Conservation (phyloP, 2,888 invertebrate genomes). For the Troides aeacus region DNA sequence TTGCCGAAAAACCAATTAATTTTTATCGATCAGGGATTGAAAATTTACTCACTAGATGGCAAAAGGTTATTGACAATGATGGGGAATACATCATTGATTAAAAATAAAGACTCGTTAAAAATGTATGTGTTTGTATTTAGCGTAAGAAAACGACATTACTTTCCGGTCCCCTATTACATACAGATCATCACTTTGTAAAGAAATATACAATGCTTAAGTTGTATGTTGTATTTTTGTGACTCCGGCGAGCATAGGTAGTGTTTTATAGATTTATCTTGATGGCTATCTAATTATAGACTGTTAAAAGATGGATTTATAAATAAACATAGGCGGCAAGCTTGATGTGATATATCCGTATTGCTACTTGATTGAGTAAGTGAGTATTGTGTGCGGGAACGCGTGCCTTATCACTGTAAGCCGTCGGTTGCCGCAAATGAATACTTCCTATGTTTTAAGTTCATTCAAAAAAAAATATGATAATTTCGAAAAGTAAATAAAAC, state of each 20-base stretch:
- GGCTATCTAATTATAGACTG: not conserved
- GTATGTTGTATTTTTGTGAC: not conserved
- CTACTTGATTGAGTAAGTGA: constrained; percentile 23
- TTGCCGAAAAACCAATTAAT: too few species aligned
- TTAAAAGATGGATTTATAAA: not conserved
- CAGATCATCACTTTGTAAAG: not conserved
- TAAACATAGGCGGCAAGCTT: not conserved
- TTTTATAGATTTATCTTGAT: constrained; percentile 2
- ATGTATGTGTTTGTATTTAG: too few species aligned
- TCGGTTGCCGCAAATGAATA: constrained; percentile 13
- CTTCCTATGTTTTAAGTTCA: not conserved
- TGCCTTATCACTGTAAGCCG: constrained; percentile 27
- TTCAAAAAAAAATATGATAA: not conserved
- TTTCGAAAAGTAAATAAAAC: not conserved
- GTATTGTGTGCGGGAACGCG: constrained; percentile 22
- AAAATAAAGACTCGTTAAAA: too few species aligned
- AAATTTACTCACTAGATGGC: too few species aligned
- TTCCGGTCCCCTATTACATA: too few species aligned
- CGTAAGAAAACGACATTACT: too few species aligned
- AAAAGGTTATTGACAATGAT: too few species aligned
- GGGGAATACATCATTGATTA: too few species aligned
- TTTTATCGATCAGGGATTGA: too few species aligned
- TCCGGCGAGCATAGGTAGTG: not conserved
- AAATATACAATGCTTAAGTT: not conserved
- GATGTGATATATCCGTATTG: constrained; percentile 7